Conservation (phyloP, 2,797 vertebrate species). For the Enteromius unitaeniatus region DNA sequence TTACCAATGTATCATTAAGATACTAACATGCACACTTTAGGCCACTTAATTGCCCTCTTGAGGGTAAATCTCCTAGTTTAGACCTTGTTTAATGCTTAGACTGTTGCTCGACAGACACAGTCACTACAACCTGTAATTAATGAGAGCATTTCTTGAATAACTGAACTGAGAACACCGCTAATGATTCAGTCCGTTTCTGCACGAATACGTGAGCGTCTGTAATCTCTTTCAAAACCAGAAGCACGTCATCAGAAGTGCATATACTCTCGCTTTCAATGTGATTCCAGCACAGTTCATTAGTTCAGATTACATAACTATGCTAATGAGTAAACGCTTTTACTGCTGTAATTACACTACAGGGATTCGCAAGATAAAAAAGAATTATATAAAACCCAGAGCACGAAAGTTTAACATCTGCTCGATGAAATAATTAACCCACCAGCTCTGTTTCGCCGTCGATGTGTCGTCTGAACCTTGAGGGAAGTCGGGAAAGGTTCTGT, state of each 20-base stretch:
- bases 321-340: constrained; percentile 74
- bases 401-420: constrained; percentile 49
- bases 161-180: constrained; percentile 14
- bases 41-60: too few species aligned
- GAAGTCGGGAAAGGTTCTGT: constrained; percentile 14
- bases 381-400: constrained; percentile 64
- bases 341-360: constrained; percentile 73
- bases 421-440: constrained; percentile 51
- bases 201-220: neutral
- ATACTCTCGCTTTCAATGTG: constrained; percentile 51
- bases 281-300: constrained; percentile 71
- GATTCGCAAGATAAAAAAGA: constrained; percentile 64
- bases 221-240: constrained; percentile 23
- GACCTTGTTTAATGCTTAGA: neutral
- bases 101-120: neutral
- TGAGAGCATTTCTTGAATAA: neutral
- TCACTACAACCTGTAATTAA: neutral
- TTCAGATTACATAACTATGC: constrained; percentile 79
- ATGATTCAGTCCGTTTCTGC: constrained; percentile 32
- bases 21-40: neutral
- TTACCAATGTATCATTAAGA: too few species aligned
- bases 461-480: constrained; percentile 31
- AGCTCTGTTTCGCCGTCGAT: constrained; percentile 24
- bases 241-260: constrained; percentile 24
- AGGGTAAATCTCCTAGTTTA: too few species aligned